Evolutionary conservation across 2,797 vertebrate genomes (phyloP).

Genomic region (Dallia pectoralis): DNA sequence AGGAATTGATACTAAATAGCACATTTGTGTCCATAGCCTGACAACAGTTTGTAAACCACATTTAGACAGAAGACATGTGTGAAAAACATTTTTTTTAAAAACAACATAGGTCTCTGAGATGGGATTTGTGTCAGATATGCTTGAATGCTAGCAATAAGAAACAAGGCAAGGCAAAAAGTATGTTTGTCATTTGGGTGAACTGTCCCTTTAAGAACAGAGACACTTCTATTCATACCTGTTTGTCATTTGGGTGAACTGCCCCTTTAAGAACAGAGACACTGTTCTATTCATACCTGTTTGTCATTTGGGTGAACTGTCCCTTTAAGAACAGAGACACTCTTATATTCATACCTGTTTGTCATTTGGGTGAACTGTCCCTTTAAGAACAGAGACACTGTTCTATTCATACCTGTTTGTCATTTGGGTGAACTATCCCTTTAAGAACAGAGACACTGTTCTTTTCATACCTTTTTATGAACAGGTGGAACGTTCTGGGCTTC

Average conservation of each 20-base stretch:
- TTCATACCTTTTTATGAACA: constrained; percentile 85
- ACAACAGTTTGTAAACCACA: too few species aligned
- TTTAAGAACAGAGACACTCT: background rate
- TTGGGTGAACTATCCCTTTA: background rate
- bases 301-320: constrained; percentile 74
- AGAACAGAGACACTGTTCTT: background rate
- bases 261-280: background rate
- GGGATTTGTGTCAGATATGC: too few species aligned
- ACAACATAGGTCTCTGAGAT: too few species aligned
- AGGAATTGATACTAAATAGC: too few species aligned
- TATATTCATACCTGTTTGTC: constrained; percentile 83
- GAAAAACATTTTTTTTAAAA: too few species aligned
- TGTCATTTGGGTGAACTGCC: constrained; percentile 78
- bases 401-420: constrained; percentile 69
- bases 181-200: too few species aligned
- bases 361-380: constrained; percentile 70
- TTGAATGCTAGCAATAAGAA: too few species aligned
- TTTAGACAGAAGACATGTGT: too few species aligned
- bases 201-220: background rate
- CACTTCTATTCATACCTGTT: constrained; percentile 78
- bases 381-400: background rate
- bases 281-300: constrained; percentile 81
- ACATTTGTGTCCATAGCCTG: too few species aligned
- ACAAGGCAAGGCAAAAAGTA: too few species aligned
- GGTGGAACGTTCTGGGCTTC: constrained; percentile 84